phyloP scores from a whole-genome alignment of 2,113 vertebrate genomes.

The Sisor rabdophorus region DNA sequence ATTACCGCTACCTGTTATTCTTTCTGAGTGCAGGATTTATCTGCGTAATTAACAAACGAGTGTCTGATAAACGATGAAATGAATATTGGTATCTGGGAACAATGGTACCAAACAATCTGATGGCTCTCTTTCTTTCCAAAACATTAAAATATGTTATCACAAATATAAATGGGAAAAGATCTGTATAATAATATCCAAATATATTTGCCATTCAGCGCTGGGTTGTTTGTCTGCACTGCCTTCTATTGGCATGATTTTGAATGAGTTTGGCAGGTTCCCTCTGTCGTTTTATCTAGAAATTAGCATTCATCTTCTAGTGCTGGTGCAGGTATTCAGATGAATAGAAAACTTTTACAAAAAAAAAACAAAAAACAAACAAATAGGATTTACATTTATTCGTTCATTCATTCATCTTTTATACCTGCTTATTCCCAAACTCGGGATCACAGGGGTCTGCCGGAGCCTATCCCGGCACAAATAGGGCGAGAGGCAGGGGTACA shows the following conservation, averaged over 20 bases:
- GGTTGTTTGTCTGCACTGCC: background rate
- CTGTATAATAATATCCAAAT: slow-evolving; percentile 8
- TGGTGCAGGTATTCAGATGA: background rate
- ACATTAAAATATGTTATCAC: slow-evolving; percentile 14
- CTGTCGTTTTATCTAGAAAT: background rate
- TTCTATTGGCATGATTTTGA: background rate
- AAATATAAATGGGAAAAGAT: slow-evolving; percentile 5
- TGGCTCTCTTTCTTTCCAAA: slow-evolving; percentile 12
- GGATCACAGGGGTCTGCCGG: too few species aligned
- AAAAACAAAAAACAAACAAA: too few species aligned
- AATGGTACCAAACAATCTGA: background rate
- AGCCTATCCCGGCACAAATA: too few species aligned
- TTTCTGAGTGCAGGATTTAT: slow-evolving; percentile 40
- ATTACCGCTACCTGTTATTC: slow-evolving; percentile 47
- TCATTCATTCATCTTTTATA: too few species aligned
- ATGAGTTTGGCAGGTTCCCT: background rate
- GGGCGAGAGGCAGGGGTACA: too few species aligned
- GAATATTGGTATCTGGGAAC: slow-evolving; percentile 21
- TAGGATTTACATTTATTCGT: too few species aligned
- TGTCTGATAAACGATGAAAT: slow-evolving; percentile 36
- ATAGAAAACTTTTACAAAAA: background rate
- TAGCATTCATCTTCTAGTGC: background rate
- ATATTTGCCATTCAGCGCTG: slow-evolving; percentile 5
- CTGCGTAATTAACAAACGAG: slow-evolving; percentile 38
- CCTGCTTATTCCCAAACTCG: too few species aligned